Evolutionary conservation across 1,140 invertebrate species (phyloP), one percentile per base, ranked within the genome.

Genomic region (Bathynomus jamesi): DNA sequence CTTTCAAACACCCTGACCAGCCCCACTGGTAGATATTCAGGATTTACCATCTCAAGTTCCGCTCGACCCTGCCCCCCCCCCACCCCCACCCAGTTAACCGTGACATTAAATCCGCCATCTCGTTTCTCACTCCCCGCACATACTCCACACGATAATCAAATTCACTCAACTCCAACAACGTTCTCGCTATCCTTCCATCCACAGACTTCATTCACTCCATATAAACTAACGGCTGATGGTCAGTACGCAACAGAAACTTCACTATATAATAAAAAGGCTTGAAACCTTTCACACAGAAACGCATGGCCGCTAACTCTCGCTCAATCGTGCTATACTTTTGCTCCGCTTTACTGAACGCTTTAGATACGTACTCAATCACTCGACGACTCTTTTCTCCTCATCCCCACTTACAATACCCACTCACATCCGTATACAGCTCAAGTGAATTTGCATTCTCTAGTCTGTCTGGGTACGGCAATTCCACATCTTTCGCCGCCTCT

Each of bases 191-290:
- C n/a, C n/a, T n/a, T n/a, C n/a, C n/a, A n/a, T 65, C 31, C 10
- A 29, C 64, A 27, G 27, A 27, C 21, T 27, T 31, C 64, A 65
- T 67, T 21, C 46, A 40, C 11, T 67, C 28, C 10, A 67, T 13
- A 32, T 67, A 67, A 13, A 30, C 31, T 11, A 67, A 29, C 5
- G 65, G 65, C 30, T 67, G 31, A 32, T 67, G 65, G 24, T 40
- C 65, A 4, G 30, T 31, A 32, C 11, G 46, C 31, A 67, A 17
- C 3, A n/a, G 3, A 67, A 67, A 17, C 27, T 21, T 13, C 46
- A 21, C 31, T 46, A n/a, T 40, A 8, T 27, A 67, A 28, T 27
- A 67, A 67, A 24, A 53, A 10, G 21, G 66, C 2, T 7, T 10
- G 4, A 67, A 46, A n/a, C 28, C 13, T 46, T 31, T 46, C 28